phyloP scores from a whole-genome alignment of 2,113 vertebrate genomes.

The Atractosteus spatula region DNA sequence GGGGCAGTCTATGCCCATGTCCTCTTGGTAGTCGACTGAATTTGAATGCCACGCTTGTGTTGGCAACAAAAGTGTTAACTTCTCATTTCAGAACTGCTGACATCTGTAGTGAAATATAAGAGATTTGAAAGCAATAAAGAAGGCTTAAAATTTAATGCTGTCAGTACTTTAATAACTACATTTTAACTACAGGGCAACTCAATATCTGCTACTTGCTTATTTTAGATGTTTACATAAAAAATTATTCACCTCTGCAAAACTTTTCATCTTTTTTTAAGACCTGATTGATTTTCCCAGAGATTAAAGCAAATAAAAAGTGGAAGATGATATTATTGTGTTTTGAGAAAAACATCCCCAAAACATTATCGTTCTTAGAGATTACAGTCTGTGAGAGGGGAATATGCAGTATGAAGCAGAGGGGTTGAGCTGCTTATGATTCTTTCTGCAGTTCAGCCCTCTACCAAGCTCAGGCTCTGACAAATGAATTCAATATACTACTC shows the following conservation, averaged over 20 bases:
- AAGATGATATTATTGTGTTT: slow-evolving; percentile 27
- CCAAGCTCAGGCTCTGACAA: not conserved
- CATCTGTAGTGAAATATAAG: slow-evolving; percentile 64
- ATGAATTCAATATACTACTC: not conserved
- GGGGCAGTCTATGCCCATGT: not conserved
- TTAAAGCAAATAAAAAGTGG: slow-evolving; percentile 39
- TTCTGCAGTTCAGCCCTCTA: slow-evolving; percentile 16
- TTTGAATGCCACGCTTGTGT: slow-evolving; percentile 30
- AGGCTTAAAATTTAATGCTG: slow-evolving; percentile 74
- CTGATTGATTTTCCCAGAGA: slow-evolving; percentile 57
- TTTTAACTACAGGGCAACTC: slow-evolving; percentile 70
- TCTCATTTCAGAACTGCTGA: slow-evolving; percentile 63
- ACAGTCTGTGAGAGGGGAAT: not conserved
- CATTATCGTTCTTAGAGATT: not conserved
- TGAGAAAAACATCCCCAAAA: slow-evolving; percentile 1
- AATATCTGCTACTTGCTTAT: slow-evolving; percentile 58
- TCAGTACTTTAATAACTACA: slow-evolving; percentile 65
- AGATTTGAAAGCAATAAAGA: slow-evolving; percentile 74
- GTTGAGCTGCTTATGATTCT: not conserved
- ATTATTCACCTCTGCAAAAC: slow-evolving; percentile 43
- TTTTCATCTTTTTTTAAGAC: slow-evolving; percentile 41
- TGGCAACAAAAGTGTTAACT: slow-evolving; percentile 64
- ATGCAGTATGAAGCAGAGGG: not conserved
- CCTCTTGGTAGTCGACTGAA: not conserved
- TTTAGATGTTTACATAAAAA: slow-evolving; percentile 61